phyloP scores from a whole-genome alignment of 2,888 invertebrate species.

The Boloria selene region DNA sequence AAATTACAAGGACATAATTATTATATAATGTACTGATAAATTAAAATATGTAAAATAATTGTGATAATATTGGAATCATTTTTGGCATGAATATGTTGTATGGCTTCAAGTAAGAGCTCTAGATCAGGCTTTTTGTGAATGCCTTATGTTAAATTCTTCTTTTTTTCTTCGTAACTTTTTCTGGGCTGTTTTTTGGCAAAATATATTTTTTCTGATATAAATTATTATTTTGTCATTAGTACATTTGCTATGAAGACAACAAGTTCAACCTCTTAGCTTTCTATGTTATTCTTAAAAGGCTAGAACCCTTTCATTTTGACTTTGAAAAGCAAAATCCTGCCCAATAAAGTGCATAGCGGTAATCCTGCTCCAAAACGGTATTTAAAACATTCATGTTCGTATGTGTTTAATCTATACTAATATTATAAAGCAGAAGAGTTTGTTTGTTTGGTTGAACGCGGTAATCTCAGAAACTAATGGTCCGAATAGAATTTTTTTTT shows the following conservation, averaged over 20 bases:
- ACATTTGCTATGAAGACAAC: constrained; percentile 30
- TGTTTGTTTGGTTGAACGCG: no score
- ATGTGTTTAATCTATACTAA: no score
- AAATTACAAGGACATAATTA: constrained; percentile 2
- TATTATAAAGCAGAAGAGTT: no score
- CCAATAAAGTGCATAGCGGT: constrained; percentile 30
- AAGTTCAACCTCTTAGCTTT: constrained; percentile 38
- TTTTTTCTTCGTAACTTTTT: no score
- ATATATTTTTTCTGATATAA: not conserved
- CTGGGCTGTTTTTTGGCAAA: no score
- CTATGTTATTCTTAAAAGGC: constrained; percentile 40
- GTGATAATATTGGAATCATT: no score
- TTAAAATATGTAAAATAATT: constrained; percentile 11
- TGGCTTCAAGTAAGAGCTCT: no score
- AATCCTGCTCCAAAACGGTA: constrained; percentile 19
- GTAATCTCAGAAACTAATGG: no score
- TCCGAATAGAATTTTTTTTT: no score
- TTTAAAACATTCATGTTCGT: constrained; percentile 7
- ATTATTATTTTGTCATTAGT: constrained; percentile 13
- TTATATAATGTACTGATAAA: constrained; percentile 7
- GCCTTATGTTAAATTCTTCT: no score
- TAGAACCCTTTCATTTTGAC: constrained; percentile 34
- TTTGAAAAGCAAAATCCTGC: constrained; percentile 38
- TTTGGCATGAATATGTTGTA: no score
- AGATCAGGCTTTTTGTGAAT: no score